Evolutionary conservation across 2,797 vertebrate species (phyloP), one percentile per base, ranked within the genome.

Genomic region (Urosaurus nigricauda): DNA sequence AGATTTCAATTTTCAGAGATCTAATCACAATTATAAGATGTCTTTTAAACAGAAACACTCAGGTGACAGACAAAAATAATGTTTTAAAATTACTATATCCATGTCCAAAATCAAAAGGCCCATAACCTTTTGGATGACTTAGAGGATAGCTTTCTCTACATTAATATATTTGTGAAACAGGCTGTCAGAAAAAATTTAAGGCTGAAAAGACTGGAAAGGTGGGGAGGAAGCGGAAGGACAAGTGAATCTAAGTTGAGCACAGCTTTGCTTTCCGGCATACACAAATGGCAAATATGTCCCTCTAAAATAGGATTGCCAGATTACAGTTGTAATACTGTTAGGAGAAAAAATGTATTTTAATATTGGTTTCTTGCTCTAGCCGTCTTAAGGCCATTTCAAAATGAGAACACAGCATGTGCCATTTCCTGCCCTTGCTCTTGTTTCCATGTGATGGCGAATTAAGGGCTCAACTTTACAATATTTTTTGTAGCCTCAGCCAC

Each of bases 401-500:
- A 87, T 85, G 85, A 3, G 32, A 84, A 82, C 47, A 68, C 53
- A 63, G 78, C 5, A 53, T 8, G 60, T 43, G 79, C 60, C 63
- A 71, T 83, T 90, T 89, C 89, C 88, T 51, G 51, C 32, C 26
- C 29, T 68, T 77, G 26, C 43, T 83, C 63, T 78, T n/a, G 26
- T 83, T 88, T 86, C 79, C 19, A n/a, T n/a, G 80, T 29, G 53
- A 32, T 56, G 0, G 0, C 40, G 37, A 86, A 88, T 29, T 35
- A 86, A 82, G 53, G 83, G 78, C 51, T 85, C 79, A 88, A 56
- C 65, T 85, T 85, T 53, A 79, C 73, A 82, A 83, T 83, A n/a
- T 60, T 63, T 74, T 56, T 24, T 5, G 29, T 71, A 81, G 37
- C 79, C 75, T 79, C 80, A 60, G 60, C 60, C 60, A 51, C 84